Conservation (phyloP, 2,888 invertebrate genomes). For the Cerastoderma edule region DNA sequence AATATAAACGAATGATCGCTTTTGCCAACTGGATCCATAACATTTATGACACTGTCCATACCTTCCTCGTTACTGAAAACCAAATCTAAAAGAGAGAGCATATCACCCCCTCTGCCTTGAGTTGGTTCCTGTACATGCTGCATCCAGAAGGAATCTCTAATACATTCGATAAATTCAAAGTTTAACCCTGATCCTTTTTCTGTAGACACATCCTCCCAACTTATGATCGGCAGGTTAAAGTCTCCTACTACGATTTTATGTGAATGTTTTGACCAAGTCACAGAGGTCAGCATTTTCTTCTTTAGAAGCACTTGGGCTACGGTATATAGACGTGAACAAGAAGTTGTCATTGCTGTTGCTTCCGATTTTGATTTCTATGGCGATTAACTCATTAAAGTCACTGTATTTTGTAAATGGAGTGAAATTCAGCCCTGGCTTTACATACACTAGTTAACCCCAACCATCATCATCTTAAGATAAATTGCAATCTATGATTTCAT, state of each 20-base stretch:
- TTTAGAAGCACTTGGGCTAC: not conserved
- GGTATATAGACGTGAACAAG: not conserved
- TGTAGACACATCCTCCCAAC: not conserved
- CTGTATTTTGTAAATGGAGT: too few relatives aligned
- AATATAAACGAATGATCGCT: conserved; percentile 1
- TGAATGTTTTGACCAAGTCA: not conserved
- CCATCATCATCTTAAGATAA: too few relatives aligned
- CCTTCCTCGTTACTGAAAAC: conserved; percentile 2
- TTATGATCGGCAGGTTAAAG: not conserved
- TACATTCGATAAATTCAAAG: not conserved
- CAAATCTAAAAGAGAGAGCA: not conserved
- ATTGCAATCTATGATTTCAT: too few relatives aligned
- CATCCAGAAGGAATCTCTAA: not conserved
- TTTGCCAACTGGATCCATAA: not conserved
- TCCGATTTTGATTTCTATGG: too few relatives aligned
- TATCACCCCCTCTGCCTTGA: not conserved
- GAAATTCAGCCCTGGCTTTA: too few relatives aligned
- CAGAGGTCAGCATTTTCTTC: conserved; percentile 7
- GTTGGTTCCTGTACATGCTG: not conserved
- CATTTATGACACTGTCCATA: not conserved
- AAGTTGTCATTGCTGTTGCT: too few relatives aligned
- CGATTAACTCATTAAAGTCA: too few relatives aligned
- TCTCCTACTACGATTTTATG: not conserved
- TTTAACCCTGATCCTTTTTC: not conserved
- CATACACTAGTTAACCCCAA: too few relatives aligned